phyloP scores from a whole-genome alignment of 2,888 invertebrate species.

The Leucophora obtusa region DNA sequence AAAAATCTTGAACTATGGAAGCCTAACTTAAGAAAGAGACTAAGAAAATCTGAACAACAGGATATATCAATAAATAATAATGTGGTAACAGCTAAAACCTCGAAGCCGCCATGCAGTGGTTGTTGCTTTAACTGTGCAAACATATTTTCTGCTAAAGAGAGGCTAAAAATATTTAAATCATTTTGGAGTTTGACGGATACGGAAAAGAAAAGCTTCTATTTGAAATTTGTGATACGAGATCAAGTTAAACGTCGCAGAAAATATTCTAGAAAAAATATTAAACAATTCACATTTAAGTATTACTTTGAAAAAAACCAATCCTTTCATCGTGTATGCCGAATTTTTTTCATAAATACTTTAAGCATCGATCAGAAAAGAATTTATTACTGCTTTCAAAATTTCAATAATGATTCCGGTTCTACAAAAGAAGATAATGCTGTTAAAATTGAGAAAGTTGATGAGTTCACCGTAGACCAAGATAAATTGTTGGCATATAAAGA shows the following conservation, averaged over 20 bases:
- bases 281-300: not conserved
- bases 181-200: not conserved
- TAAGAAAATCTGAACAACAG: not conserved
- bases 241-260: not conserved
- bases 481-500: no score
- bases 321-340: not conserved
- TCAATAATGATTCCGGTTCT: not conserved
- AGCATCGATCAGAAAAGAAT: not conserved
- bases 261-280: not conserved
- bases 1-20: not conserved
- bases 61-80: not conserved
- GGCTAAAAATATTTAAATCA: no score
- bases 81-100: not conserved
- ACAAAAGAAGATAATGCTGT: no score
- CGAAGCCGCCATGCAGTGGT: not conserved
- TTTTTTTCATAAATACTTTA: not conserved
- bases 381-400: not conserved
- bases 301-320: no score
- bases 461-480: no score
- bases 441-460: no score
- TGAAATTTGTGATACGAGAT: not conserved
- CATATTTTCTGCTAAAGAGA: no score
- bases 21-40: not conserved
- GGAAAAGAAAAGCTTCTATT: not conserved
- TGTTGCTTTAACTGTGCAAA: not conserved